Evolutionary conservation across 2,113 vertebrate species (phyloP).

Genomic region (Apistogramma diplotaenia): DNA sequence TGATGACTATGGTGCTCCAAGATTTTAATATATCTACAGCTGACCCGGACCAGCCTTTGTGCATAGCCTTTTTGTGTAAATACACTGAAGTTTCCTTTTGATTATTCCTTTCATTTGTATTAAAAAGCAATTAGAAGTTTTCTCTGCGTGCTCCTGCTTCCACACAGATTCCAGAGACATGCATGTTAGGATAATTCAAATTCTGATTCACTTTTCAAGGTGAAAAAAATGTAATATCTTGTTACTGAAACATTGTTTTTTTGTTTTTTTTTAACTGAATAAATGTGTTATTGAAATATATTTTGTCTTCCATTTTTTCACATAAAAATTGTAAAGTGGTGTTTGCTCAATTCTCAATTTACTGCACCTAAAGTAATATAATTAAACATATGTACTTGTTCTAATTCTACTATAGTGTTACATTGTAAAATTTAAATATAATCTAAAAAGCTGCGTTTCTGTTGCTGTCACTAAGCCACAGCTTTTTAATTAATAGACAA

Average conservation of each 20-base stretch:
- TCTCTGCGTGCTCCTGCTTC: not conserved
- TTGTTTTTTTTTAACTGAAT: not conserved
- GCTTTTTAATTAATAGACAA: too few species aligned
- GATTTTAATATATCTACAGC: constrained; percentile 75
- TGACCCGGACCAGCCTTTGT: not conserved
- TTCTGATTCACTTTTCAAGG: not conserved
- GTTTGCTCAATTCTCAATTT: not conserved
- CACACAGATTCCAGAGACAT: not conserved
- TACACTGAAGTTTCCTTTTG: constrained; percentile 23
- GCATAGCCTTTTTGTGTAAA: constrained; percentile 26
- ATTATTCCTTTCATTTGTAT: constrained; percentile 18
- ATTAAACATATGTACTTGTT: too few species aligned
- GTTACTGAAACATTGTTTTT: not conserved
- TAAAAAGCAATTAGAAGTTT: not conserved
- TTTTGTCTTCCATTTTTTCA: not conserved
- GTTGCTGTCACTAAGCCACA: too few species aligned
- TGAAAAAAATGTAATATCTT: not conserved
- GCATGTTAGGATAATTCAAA: not conserved
- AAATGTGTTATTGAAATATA: constrained; percentile 29
- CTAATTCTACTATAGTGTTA: not conserved
- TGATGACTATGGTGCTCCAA: constrained; percentile 96
- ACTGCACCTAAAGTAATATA: not conserved
- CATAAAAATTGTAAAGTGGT: not conserved
- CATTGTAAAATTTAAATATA: not conserved
- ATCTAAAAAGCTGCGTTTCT: not conserved